Percentiles rank a stretch among this genome's conserved stretches.
Evolutionary conservation across 1,140 invertebrate genomes (phyloP).

Genomic region (Dufourea novaeangliae): DNA sequence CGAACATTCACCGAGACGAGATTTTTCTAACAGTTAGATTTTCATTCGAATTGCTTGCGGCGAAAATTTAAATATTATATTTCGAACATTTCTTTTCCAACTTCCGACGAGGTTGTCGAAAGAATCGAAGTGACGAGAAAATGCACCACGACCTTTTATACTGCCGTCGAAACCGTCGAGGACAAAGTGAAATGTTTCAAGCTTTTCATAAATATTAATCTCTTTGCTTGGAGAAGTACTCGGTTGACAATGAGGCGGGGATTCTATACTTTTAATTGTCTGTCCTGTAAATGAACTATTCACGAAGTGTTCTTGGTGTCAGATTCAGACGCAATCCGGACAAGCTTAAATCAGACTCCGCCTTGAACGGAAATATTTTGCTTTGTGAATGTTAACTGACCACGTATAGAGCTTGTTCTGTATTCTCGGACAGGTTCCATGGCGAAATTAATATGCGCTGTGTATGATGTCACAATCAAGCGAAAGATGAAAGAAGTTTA

Average conservation of each 20-base stretch:
- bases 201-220: neutral
- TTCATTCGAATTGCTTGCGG: neutral
- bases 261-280: neutral
- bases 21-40: neutral
- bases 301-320: neutral
- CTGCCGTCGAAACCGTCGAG: neutral
- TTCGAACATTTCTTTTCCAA: neutral
- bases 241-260: neutral
- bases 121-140: neutral
- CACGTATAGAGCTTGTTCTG: neutral
- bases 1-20: neutral
- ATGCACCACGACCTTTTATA: neutral
- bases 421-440: too few relatives aligned
- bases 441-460: neutral
- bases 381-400: neutral
- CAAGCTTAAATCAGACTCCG: neutral
- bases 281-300: constrained; percentile 1
- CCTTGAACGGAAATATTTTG: neutral
- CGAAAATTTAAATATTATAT: neutral
- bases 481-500: neutral
- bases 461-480: neutral
- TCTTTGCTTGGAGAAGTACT: too few relatives aligned
- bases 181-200: neutral
- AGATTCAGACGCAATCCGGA: neutral
- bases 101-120: neutral